A percentile compares a stretch with the other conserved stretches of the same genome.
These are phyloP conservation scores for Callionymus lyra DNA, from an alignment of 2,113 vertebrate species.

Conservation along the genomic window DNA sequence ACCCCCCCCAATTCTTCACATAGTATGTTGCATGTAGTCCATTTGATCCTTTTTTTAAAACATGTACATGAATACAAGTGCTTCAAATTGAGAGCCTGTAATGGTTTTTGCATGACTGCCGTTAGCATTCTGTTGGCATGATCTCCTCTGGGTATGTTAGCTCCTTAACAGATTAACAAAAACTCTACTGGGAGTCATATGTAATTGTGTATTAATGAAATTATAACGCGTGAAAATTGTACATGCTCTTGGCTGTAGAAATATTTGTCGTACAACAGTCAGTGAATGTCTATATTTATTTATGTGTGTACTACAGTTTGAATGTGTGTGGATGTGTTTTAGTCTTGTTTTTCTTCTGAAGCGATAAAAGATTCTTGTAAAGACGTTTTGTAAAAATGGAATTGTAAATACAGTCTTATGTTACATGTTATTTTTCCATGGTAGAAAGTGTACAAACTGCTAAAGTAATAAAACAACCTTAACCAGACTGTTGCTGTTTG, in stretches of 20 bases:
- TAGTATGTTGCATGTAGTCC: constrained; percentile 74
- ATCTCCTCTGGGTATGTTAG: constrained; percentile 74
- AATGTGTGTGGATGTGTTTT: constrained; percentile 73
- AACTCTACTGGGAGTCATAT: constrained; percentile 70
- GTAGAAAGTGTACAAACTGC: constrained; percentile 86
- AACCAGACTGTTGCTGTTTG: constrained; percentile 48
- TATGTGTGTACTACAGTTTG: constrained; percentile 78
- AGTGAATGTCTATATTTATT: constrained; percentile 92
- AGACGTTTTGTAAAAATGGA: constrained; percentile 82
- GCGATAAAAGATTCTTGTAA: constrained; percentile 75
- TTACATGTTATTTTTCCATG: constrained; percentile 77
- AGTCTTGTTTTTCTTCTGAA: constrained; percentile 51
- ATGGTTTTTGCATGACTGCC: constrained; percentile 78
- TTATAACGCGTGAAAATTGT: constrained; percentile 66
- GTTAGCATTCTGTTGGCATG: constrained; percentile 75
- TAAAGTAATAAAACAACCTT: constrained; percentile 83
- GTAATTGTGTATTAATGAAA: constrained; percentile 73
- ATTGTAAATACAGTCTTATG: constrained; percentile 87
- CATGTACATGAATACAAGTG: constrained; percentile 65
- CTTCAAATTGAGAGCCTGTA: constrained; percentile 62
- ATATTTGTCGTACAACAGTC: constrained; percentile 71
- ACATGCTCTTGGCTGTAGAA: constrained; percentile 77
- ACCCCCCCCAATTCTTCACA: constrained; percentile 56
- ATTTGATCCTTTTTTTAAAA: constrained; percentile 68
- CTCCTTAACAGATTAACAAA: constrained; percentile 77